phyloP scores from a whole-genome alignment of 2,797 vertebrate genomes.

The Sternotherus odoratus region DNA sequence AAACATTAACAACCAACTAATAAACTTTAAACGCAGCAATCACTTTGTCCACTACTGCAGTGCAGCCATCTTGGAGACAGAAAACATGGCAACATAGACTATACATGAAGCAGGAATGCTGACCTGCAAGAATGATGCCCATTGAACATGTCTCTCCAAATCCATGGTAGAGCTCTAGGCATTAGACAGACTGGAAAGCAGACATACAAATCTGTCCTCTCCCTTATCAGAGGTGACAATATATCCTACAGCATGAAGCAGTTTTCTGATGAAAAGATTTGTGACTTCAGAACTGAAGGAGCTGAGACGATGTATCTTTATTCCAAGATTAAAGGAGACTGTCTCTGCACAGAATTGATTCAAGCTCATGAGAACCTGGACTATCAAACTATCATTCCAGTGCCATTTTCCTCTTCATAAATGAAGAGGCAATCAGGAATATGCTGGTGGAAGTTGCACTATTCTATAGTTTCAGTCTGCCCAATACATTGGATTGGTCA shows the following conservation, averaged over 20 bases:
- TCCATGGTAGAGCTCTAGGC: neutral
- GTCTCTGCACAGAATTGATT: neutral
- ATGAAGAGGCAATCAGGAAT: neutral
- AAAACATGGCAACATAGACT: neutral
- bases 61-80: neutral
- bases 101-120: neutral
- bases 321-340: neutral
- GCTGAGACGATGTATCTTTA: neutral
- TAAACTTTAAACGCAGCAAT: accelerated
- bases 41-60: neutral
- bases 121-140: neutral
- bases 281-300: neutral
- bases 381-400: neutral
- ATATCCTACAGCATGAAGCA: accelerated
- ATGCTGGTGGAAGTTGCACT: neutral
- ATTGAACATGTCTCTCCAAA: neutral
- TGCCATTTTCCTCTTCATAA: neutral
- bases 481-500: neutral
- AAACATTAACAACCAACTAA: neutral
- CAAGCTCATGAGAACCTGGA: neutral
- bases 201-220: neutral
- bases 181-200: neutral
- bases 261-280: neutral
- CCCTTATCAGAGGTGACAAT: neutral
- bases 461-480: neutral